Conservation (phyloP, 2,797 vertebrate species). For the Orientallactaga sibirica region DNA sequence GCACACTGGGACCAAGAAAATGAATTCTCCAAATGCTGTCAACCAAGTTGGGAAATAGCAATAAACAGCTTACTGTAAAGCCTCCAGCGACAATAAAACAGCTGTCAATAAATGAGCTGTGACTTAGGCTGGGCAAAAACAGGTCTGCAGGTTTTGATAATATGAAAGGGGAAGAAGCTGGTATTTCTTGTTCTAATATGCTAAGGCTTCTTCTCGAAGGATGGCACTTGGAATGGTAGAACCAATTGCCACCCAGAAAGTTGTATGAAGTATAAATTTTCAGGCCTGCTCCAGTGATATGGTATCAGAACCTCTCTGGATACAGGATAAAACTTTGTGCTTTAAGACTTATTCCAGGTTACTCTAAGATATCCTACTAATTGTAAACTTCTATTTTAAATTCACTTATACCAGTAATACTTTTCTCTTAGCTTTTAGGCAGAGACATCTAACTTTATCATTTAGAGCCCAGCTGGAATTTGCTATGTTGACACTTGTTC, state of each 20-base stretch:
- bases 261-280: neutral
- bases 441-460: neutral
- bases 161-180: constrained; percentile 79
- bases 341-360: constrained; percentile 13
- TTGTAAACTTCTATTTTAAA: constrained; percentile 54
- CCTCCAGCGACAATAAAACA: constrained; percentile 91
- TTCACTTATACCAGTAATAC: neutral
- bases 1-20: constrained; percentile 92
- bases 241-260: neutral
- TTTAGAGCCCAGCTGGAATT: neutral
- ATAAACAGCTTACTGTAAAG: constrained; percentile 91
- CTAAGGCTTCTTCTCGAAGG: constrained; percentile 73
- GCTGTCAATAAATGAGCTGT: constrained; percentile 89
- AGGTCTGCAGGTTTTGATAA: constrained; percentile 83
- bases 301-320: neutral
- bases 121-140: constrained; percentile 83
- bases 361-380: neutral
- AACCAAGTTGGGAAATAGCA: constrained; percentile 90
- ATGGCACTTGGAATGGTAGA: neutral
- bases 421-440: constrained; percentile 24
- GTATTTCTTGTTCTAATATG: constrained; percentile 66
- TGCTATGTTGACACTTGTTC: neutral
- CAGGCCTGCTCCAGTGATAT: neutral
- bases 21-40: constrained; percentile 93
- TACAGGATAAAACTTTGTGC: neutral